phyloP scores from a whole-genome alignment of 2,797 vertebrate genomes.

The Leptoclinus maculatus region DNA sequence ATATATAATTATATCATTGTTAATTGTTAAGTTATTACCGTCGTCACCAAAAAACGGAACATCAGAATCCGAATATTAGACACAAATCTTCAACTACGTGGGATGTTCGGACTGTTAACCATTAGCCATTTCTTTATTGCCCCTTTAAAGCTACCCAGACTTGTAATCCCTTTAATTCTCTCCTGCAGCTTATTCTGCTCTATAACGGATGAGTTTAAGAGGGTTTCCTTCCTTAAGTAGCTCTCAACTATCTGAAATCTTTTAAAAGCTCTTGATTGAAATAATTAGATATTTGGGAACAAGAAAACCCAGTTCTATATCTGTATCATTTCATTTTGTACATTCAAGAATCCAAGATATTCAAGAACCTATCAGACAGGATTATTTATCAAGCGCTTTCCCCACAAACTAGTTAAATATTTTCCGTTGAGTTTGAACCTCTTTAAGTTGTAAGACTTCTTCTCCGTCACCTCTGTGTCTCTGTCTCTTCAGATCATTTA shows the following conservation, averaged over 20 bases:
- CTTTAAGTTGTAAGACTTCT: not conserved
- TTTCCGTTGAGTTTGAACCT: not conserved
- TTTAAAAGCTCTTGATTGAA: slow-evolving; percentile 15
- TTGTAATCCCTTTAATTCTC: slow-evolving; percentile 49
- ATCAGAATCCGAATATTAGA: not conserved
- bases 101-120: not conserved
- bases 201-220: slow-evolving; percentile 36
- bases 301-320: not conserved
- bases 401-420: not conserved
- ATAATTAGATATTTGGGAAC: not conserved
- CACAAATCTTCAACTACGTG: not conserved
- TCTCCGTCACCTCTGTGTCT: not conserved
- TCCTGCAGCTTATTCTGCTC: slow-evolving; percentile 29
- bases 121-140: slow-evolving; percentile 15
- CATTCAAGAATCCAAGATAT: not conserved
- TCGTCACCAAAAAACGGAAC: not conserved
- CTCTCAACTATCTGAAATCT: slow-evolving; percentile 6
- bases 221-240: slow-evolving; percentile 37
- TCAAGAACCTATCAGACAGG: not conserved
- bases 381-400: not conserved
- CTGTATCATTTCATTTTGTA: not conserved
- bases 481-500: slow-evolving; percentile 89
- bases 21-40: not conserved
- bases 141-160: slow-evolving; percentile 29
- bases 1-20: not conserved